Evolutionary conservation across 1,140 invertebrate species (phyloP), one percentile per base, ranked within the genome.

Genomic region (Thaumetopoea pityocampa): DNA sequence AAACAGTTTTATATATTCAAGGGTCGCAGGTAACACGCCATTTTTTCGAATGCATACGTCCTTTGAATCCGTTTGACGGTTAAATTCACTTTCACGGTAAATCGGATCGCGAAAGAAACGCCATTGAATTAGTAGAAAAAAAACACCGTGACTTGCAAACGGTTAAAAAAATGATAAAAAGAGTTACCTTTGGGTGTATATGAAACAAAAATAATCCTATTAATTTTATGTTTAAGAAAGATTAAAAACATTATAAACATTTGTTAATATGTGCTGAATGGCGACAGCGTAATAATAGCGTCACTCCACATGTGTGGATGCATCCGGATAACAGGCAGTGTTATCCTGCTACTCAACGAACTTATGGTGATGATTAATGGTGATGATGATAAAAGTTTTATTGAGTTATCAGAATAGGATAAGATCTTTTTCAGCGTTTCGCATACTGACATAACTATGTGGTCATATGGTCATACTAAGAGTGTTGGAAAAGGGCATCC

Each of bases 31-130:
- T 63, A 58, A 43, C 41, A 9, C n/a, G 17, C 28, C 35, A 24
- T 58, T 65, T 60, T 64, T 65, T 65, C 48, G 37, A 53, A 19
- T 32, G 36, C 15, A 29, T 22, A 8, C 8, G 22, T 16, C 47
- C 51, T 55, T 48, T 47, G 23, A 45, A 51, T 42, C 22, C 37
- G 43, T 48, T 51, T 55, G 54, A 58, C 52, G 61, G 61, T 53
- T 51, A 57, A 58, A 65, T 62, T 54, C 53, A 60, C 56, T 65
- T 63, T 68, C 50, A 60, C 58, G 53, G 51, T 63, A 68, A 68
- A 68, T 68, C 55, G 51, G 51, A 43, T 38, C 36, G 35, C 32
- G 26, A 55, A 45, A 46, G 48, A 53, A 57, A 63, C 49, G 47
- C 54, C 43, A 63, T 68, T 60, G 51, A 60, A 53, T 57, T 56